phyloP scores from a whole-genome alignment of 2,797 vertebrate genomes.

The Agapornis canus region DNA sequence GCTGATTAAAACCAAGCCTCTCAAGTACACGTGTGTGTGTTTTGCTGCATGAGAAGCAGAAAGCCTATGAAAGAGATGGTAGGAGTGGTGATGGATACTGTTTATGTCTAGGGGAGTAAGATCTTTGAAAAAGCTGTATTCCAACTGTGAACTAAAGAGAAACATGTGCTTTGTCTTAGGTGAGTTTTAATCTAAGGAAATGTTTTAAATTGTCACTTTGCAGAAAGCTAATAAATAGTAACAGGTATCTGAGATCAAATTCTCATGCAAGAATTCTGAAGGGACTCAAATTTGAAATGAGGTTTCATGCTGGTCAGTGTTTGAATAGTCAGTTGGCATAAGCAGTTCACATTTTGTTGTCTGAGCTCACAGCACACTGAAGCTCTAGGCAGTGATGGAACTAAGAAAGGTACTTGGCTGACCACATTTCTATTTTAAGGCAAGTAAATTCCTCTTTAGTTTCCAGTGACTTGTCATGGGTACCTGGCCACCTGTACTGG shows the following conservation, averaged over 20 bases:
- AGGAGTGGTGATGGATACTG: neutral
- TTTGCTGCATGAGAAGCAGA: neutral
- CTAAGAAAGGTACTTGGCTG: neutral
- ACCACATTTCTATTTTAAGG: neutral
- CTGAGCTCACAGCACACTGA: neutral
- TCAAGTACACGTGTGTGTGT: neutral
- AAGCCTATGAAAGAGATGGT: neutral
- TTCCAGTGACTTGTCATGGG: neutral
- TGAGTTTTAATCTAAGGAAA: neutral
- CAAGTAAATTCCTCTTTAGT: neutral
- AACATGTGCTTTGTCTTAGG: neutral
- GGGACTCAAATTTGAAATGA: neutral
- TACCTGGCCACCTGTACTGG: neutral
- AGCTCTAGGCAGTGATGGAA: neutral
- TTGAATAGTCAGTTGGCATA: neutral
- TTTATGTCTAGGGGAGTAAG: neutral
- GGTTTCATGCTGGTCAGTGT: neutral
- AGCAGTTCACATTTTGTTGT: neutral
- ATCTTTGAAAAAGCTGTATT: neutral
- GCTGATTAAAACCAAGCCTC: neutral
- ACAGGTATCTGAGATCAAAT: neutral
- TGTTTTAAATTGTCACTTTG: neutral
- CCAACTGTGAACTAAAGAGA: neutral
- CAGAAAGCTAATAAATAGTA: neutral
- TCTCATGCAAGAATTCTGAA: neutral